A percentile compares a stretch with the other conserved stretches of the same genome.
phyloP scores from a whole-genome alignment of 2,888 invertebrate species.

The Gari tellinella region DNA sequence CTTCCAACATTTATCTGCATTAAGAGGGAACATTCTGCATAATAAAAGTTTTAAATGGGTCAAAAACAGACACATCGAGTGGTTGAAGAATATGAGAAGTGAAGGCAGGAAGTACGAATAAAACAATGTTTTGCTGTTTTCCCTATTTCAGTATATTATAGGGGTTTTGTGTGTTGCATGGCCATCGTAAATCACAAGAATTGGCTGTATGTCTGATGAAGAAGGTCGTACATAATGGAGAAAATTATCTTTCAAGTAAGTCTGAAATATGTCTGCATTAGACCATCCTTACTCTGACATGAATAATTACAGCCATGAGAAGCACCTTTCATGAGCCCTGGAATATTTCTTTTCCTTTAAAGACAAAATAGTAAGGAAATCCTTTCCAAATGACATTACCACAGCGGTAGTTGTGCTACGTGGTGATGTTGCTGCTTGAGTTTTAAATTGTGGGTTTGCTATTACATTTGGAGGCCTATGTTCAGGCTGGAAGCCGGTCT shows the following conservation, averaged over 20 bases:
- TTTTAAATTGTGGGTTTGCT: slow-evolving; percentile 2
- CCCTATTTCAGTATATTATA: slow-evolving; percentile 22
- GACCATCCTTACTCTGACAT: slow-evolving; percentile 35
- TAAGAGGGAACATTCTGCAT: slow-evolving; percentile 21
- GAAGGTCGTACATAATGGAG: slow-evolving; percentile 1
- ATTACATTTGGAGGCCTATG: slow-evolving; percentile 16
- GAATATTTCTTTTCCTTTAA: slow-evolving; percentile 26
- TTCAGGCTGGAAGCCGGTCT: slow-evolving; percentile 21
- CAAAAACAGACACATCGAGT: slow-evolving; percentile 25
- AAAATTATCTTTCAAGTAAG: slow-evolving; percentile 27
- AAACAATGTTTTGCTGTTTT: slow-evolving; percentile 9
- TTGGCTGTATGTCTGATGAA: slow-evolving; percentile 1
- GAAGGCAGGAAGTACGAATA: slow-evolving; percentile 30
- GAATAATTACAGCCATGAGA: slow-evolving; percentile 2
- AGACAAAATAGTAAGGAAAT: slow-evolving; percentile 30
- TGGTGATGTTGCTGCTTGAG: slow-evolving; percentile 21
- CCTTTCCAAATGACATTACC: slow-evolving; percentile 26
- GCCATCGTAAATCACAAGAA: slow-evolving; percentile 29
- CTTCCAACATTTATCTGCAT: slow-evolving; percentile 20
- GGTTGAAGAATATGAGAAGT: slow-evolving; percentile 36
- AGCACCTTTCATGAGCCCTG: slow-evolving; percentile 24
- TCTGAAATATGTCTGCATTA: slow-evolving; percentile 13
- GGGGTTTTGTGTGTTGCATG: slow-evolving; percentile 22
- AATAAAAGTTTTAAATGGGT: slow-evolving; percentile 31
- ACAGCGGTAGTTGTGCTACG: slow-evolving; percentile 19